These are phyloP conservation scores for Meandrina meandrites DNA, from an alignment of 92 coral and sea anemone species.

Conservation along the genomic window DNA sequence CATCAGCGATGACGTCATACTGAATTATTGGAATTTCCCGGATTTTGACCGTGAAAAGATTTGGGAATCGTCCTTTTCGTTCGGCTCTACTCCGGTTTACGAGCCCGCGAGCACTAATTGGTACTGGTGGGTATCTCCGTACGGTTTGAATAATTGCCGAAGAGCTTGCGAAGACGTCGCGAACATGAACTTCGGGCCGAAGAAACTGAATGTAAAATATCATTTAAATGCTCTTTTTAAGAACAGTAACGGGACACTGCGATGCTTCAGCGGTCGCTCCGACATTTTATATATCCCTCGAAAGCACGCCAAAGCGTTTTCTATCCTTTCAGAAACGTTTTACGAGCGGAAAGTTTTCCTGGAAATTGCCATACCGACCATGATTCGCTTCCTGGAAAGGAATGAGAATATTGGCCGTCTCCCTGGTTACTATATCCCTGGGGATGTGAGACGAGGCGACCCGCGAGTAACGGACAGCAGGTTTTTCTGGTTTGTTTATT, in stretches of 20 bases:
- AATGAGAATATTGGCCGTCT: constrained; percentile 45
- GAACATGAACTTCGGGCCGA: constrained; percentile 39
- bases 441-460: constrained; percentile 65
- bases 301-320: constrained; percentile 62
- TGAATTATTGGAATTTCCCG: constrained; percentile 82
- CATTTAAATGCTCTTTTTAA: constrained; percentile 39
- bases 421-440: constrained; percentile 76
- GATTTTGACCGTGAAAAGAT: constrained; percentile 65
- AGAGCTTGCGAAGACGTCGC: constrained; percentile 71
- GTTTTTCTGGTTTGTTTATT: constrained; percentile 79
- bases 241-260: constrained; percentile 68
- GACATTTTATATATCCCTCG: constrained; percentile 70
- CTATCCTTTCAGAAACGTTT: constrained; percentile 61
- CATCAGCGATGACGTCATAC: constrained; percentile 85
- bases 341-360: constrained; percentile 61
- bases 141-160: constrained; percentile 80
- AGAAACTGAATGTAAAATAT: constrained; percentile 13
- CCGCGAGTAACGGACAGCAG: constrained; percentile 75
- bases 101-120: constrained; percentile 60
- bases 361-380: constrained; percentile 75
- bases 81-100: constrained; percentile 58
- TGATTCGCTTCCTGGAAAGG: constrained; percentile 58
- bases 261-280: constrained; percentile 84
- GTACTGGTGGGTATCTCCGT: constrained; percentile 94
- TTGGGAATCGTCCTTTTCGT: constrained; percentile 71